Evolutionary conservation across 2,113 vertebrate species (phyloP), one percentile per base, ranked within the genome.

Genomic region (Cryptomyrus ogoouensis): DNA sequence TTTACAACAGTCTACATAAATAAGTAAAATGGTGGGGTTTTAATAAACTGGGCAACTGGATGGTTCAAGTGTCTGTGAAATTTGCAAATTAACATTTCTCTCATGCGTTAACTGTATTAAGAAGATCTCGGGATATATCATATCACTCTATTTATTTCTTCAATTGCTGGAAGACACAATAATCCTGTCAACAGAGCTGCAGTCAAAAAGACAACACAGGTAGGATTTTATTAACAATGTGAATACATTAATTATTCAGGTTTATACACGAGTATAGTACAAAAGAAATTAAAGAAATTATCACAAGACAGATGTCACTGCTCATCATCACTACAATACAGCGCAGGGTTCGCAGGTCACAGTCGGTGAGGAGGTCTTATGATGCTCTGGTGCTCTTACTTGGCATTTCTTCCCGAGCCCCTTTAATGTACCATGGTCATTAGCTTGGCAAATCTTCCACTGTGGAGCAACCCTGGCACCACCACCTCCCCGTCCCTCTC

Each of bases 1-100:
- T 93, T 95, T 92, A 90, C 91, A 92, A 94, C 91, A 92, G 91
- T 91, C 91, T 95, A 94, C 95, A 95, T 96, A 94, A 96, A 93
- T 95, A 93, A 96, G 94, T 91, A 46, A 94, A 90, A 90, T 91
- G 49, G 89, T 93, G 91, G 90, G 44, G 91, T 2, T 88, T 56
- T 39, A 90, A 89, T 92, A 94, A 92, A 90, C 91, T 91, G 89
- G 90, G 89, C 5, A 56, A 88, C 21, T 44, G 15, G 27, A 52
- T 83, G 52, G 83, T 0, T 2, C 35, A 4, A 62, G 56, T 24
- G 9, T 66, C 35, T 66, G 53, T 88, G 17, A 88, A 62, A 66
- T n/a, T 24, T n/a, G 27, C 5, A 87, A 27, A 49, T 21, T n/a
- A 46, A 27, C 83, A n/a, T 50, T 47, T 85, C 35, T 77, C 31